phyloP scores from a whole-genome alignment of 2,113 vertebrate genomes.

The Corythornis madagascariensis region DNA sequence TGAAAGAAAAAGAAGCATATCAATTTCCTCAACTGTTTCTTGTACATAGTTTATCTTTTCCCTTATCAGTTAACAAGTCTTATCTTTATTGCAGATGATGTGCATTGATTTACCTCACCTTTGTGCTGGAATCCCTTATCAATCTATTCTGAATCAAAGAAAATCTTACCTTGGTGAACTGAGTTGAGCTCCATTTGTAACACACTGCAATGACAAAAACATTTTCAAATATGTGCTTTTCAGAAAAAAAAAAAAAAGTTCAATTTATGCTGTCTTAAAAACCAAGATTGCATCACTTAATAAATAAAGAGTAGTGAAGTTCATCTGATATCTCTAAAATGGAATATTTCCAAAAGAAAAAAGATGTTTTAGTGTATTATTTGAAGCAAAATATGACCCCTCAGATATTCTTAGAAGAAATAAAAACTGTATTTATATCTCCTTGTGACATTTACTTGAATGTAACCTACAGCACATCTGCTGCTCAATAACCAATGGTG shows the following conservation, averaged over 20 bases:
- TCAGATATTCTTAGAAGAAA: neutral
- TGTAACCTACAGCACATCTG: neutral
- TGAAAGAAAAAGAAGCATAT: neutral
- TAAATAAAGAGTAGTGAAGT: neutral
- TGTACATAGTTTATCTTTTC: neutral
- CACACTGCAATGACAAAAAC: neutral
- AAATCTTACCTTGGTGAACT: neutral
- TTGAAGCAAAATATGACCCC: neutral
- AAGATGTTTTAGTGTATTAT: neutral
- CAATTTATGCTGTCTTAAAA: neutral
- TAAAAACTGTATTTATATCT: neutral
- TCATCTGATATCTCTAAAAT: neutral
- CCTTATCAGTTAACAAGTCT: neutral
- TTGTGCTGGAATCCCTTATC: neutral
- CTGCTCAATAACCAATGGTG: neutral
- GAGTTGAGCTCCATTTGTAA: neutral
- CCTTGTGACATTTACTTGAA: neutral
- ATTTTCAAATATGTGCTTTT: neutral
- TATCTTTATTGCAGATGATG: neutral
- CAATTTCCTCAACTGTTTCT: neutral
- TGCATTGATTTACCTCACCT: neutral
- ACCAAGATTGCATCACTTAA: neutral
- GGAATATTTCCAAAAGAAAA: neutral
- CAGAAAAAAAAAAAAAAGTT: neutral
- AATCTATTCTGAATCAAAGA: neutral